phyloP scores from a whole-genome alignment of 2,797 vertebrate species.

The Phalloptychus januarius region DNA sequence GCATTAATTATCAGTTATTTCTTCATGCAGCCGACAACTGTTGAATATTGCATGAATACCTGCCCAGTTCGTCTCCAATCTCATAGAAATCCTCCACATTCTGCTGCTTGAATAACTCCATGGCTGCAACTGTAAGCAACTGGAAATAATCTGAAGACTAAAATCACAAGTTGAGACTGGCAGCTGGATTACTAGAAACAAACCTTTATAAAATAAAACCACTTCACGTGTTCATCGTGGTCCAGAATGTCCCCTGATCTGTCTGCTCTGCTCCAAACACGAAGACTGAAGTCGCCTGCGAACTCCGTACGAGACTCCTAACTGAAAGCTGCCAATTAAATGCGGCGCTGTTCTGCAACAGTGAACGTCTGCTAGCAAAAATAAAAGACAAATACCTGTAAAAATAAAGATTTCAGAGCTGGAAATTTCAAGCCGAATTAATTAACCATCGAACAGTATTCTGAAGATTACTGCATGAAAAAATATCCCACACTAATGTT shows the following conservation, averaged over 20 bases:
- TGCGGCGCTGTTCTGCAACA: rapidly evolving
- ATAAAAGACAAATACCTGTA: not conserved
- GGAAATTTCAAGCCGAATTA: not conserved
- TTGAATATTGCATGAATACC: slow-evolving; percentile 73
- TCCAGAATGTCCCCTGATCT: not conserved
- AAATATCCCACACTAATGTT: rapidly evolving
- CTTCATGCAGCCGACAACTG: not conserved
- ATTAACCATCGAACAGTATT: rapidly evolving
- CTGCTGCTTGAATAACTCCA: slow-evolving; percentile 93
- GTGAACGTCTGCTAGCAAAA: not conserved
- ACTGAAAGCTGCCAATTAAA: not conserved
- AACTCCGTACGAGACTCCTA: not conserved
- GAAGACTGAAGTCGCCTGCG: not conserved
- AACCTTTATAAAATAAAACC: not conserved
- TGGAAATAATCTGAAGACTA: not conserved
- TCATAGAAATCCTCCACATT: slow-evolving; percentile 93
- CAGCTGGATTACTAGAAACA: not conserved
- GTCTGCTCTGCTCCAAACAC: not conserved
- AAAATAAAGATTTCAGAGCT: no score
- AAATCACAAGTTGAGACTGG: not conserved
- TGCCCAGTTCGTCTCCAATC: slow-evolving; percentile 93
- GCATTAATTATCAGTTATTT: not conserved
- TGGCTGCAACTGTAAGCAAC: slow-evolving; percentile 65
- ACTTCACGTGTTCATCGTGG: rapidly evolving
- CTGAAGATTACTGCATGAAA: rapidly evolving